Base-by-base conservation (phyloP, 2,113 vertebrate genomes). In the Polyodon spathula region DNA sequence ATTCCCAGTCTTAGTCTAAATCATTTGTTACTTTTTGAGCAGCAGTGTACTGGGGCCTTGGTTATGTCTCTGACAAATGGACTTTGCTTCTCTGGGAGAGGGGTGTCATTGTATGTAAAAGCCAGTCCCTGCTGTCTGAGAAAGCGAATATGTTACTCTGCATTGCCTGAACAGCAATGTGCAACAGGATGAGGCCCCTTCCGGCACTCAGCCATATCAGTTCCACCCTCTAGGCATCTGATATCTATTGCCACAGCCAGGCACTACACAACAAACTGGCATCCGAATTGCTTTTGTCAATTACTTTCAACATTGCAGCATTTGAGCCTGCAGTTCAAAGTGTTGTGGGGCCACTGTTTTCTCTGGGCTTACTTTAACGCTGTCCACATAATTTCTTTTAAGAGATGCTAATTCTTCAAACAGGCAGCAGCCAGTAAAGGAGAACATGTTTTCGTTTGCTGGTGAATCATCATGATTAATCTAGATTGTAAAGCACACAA, bases 401-500 rank as follows among this genome's bases (percentile, higher is more conserved):
- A 50, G 27, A 27, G 27, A 27, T 27, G 27, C 27, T 27, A 27
- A 27, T 27, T 27, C 27, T 27, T 27, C 27, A 27, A 27, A 27
- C 27, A 2, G 27, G 27, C 27, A 27, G 27, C 27, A 27, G 1
- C 54, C 8, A 14, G 40, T 10, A 3, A 15, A 12, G 39, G 40
- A 64, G 40, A 55, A 6, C 3, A n/a, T n/a, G 27, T 54, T n/a
- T 17, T 40, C 50, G 54, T 58, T n/a, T 56, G 11, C 14, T 4
- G 17, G 53, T 4, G 27, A 40, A 42, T 61, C 43, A 14, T 27
- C 8, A 52, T 61, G 64, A 61, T 66, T 61, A 66, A 57, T 60
- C 14, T 44, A 9, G 64, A 61, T 42, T 56, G 59, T 59, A 44
- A 66, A 59, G 9, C 41, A 60, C 43, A 61, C 58, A 50, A 54